phyloP scores from a whole-genome alignment of 2,113 vertebrate genomes.

The Stercorarius parasiticus region DNA sequence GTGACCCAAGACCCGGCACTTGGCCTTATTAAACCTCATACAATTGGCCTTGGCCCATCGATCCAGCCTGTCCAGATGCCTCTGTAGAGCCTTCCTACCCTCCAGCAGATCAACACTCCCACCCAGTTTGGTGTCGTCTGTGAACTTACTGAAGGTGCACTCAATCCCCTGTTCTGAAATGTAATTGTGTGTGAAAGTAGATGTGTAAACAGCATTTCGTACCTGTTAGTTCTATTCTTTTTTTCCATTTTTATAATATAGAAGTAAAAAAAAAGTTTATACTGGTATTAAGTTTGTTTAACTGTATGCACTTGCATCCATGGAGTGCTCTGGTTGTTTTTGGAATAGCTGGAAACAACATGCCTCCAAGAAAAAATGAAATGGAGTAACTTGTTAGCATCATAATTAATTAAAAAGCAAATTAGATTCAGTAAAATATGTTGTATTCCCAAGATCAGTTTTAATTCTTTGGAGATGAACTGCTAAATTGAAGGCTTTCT shows the following conservation, averaged over 20 bases:
- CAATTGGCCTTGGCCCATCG: too few species aligned
- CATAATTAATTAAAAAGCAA: neutral
- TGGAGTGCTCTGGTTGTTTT: neutral
- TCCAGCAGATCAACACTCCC: too few species aligned
- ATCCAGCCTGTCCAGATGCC: too few species aligned
- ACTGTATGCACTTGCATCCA: rapidly evolving
- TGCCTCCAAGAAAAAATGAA: neutral
- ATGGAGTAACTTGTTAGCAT: neutral
- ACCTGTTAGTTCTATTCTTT: neutral
- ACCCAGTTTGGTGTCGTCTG: too few species aligned
- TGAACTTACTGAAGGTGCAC: too few species aligned
- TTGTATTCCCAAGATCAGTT: neutral
- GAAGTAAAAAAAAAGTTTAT: neutral
- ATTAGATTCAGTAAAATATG: neutral
- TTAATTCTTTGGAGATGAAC: neutral
- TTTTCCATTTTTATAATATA: neutral
- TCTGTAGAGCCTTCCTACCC: too few species aligned
- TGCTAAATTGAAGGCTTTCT: neutral
- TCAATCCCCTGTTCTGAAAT: too few species aligned
- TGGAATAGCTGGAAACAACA: neutral
- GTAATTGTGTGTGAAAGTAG: neutral
- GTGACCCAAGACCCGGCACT: too few species aligned
- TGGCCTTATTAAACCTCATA: too few species aligned
- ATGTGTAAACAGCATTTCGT: neutral
- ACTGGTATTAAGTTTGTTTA: neutral